phyloP scores from a whole-genome alignment of 2,888 invertebrate species.

The Conchocele bisecta region DNA sequence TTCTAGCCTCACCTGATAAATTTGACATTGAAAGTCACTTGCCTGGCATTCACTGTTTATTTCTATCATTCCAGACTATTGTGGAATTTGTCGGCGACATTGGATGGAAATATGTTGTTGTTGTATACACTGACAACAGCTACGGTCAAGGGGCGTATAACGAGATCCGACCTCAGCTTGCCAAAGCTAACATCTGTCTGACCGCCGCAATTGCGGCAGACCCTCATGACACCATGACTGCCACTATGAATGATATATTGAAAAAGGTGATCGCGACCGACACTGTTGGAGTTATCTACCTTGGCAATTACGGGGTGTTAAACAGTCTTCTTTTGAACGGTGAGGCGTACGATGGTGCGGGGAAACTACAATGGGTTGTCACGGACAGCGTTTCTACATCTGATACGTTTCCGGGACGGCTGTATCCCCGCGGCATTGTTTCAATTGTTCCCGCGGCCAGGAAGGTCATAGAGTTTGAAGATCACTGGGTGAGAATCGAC shows the following conservation, averaged over 20 bases:
- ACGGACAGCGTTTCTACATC: conserved; percentile 70
- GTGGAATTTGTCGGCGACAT: conserved; percentile 78
- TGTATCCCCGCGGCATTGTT: conserved; percentile 74
- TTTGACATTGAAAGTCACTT: too few relatives aligned
- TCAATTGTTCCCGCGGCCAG: conserved; percentile 70
- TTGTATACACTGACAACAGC: conserved; percentile 80
- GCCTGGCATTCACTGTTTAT: too few relatives aligned
- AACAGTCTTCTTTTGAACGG: conserved; percentile 61
- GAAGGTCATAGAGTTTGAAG: conserved; percentile 78
- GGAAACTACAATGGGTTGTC: conserved; percentile 78
- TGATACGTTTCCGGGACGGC: conserved; percentile 50
- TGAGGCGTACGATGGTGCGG: conserved; percentile 54
- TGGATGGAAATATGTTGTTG: conserved; percentile 82
- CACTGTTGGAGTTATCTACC: conserved; percentile 71
- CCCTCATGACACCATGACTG: conserved; percentile 42
- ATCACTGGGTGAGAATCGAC: conserved; percentile 78
- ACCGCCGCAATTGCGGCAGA: conserved; percentile 66
- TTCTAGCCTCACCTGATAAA: too few relatives aligned
- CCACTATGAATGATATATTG: conserved; percentile 56
- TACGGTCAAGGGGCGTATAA: conserved; percentile 66
- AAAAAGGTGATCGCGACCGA: conserved; percentile 55
- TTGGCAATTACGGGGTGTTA: conserved; percentile 62
- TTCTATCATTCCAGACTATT: conserved; percentile 72
- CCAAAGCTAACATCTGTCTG: conserved; percentile 70
- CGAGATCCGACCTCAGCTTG: conserved; percentile 65